Evolutionary conservation across 2,113 vertebrate genomes (phyloP).

Genomic region (zebrafish (Danio rerio)): GRCz12tu NC_133190.1:20956501-20957000

Average conservation of each 20-base stretch:
- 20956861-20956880: neutral
- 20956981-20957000: no score
- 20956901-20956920: neutral
- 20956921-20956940: slow-evolving; percentile 17
- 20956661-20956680: slow-evolving; percentile 40
- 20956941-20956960: neutral
- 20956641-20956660: slow-evolving; percentile 55
- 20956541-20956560: slow-evolving; percentile 56
- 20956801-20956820: neutral
- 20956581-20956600: slow-evolving; percentile 49
- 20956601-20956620: slow-evolving; percentile 46
- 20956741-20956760: neutral
- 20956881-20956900: slow-evolving; percentile 31
- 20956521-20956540: slow-evolving; percentile 45
- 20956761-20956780: neutral
- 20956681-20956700: slow-evolving; percentile 19
- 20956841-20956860: neutral
- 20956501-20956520: slow-evolving; percentile 28
- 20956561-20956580: slow-evolving; percentile 52
- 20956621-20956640: slow-evolving; percentile 40
- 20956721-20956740: neutral
- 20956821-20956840: neutral
- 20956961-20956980: neutral
- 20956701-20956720: neutral
- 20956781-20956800: neutral